Evolutionary conservation across 2,113 vertebrate genomes (phyloP).

Genomic region (Ctenomys sociabilis): DNA sequence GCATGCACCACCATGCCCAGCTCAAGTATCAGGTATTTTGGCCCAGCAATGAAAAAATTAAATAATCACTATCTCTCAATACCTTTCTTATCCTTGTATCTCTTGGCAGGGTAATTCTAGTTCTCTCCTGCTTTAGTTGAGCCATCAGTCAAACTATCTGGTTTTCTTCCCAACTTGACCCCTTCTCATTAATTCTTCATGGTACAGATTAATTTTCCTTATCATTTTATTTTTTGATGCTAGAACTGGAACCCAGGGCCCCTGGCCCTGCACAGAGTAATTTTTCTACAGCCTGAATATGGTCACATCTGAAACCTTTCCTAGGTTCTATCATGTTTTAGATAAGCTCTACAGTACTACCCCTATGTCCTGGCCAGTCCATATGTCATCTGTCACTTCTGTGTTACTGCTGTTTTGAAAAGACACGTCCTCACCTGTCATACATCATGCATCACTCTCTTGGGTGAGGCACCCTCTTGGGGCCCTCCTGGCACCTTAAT

Average conservation of each 20-base stretch:
- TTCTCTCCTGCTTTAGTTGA: not conserved
- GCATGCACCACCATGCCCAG: too few species aligned
- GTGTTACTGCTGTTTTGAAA: not conserved
- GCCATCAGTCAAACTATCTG: not conserved
- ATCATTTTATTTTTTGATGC: not conserved
- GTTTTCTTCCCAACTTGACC: not conserved
- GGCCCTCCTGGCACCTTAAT: not conserved
- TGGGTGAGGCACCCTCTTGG: not conserved
- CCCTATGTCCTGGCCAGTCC: not conserved
- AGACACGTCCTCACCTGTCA: not conserved
- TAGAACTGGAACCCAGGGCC: not conserved
- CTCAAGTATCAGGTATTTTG: not conserved
- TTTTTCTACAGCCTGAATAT: not conserved
- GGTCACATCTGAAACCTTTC: not conserved
- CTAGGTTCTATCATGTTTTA: not conserved
- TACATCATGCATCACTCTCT: not conserved
- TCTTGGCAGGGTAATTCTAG: not conserved
- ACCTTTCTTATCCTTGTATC: not conserved
- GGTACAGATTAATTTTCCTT: not conserved
- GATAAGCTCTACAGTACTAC: not conserved
- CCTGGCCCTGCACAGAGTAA: not conserved
- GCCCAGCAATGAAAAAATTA: not conserved
- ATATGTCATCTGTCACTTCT: not conserved
- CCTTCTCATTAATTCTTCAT: not conserved
- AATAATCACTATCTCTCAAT: not conserved